Conservation (phyloP, 2,113 vertebrate genomes). For the Eulacestoma nigropectus region DNA sequence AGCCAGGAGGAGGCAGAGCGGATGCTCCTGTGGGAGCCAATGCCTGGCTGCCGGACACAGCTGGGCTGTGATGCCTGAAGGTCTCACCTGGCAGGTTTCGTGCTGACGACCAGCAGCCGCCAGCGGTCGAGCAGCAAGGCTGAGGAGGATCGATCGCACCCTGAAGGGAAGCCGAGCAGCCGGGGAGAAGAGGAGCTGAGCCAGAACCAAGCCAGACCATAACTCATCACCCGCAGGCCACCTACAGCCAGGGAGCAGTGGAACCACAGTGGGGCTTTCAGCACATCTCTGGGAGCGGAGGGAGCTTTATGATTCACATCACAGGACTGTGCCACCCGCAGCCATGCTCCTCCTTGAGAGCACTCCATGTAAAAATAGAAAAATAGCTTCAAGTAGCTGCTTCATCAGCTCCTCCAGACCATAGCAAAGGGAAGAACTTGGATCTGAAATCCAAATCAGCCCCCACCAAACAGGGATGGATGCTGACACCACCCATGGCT, state of each 20-base stretch:
- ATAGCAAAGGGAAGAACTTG: not conserved
- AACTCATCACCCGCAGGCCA: not conserved
- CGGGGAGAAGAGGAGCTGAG: not conserved
- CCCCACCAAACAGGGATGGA: not conserved
- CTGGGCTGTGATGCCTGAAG: not conserved
- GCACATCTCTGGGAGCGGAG: not conserved
- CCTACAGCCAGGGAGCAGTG: rapidly evolving
- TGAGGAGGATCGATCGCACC: not conserved
- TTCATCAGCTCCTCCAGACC: not conserved
- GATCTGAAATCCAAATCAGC: not conserved
- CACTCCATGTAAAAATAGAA: not conserved
- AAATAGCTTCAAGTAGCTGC: not conserved
- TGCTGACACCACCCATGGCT: not conserved
- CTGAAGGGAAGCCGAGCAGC: not conserved
- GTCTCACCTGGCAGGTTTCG: not conserved
- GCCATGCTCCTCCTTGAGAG: not conserved
- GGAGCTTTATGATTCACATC: rapidly evolving
- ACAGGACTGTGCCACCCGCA: not conserved
- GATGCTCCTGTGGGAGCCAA: not conserved
- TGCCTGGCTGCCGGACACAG: not conserved
- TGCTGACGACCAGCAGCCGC: not conserved
- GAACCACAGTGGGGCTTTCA: not conserved
- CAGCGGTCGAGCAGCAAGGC: not conserved
- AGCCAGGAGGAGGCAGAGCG: not conserved
- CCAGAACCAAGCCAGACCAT: not conserved